Conservation (phyloP, 2,113 vertebrate species). For the Rhegmatorhina hoffmannsi region DNA sequence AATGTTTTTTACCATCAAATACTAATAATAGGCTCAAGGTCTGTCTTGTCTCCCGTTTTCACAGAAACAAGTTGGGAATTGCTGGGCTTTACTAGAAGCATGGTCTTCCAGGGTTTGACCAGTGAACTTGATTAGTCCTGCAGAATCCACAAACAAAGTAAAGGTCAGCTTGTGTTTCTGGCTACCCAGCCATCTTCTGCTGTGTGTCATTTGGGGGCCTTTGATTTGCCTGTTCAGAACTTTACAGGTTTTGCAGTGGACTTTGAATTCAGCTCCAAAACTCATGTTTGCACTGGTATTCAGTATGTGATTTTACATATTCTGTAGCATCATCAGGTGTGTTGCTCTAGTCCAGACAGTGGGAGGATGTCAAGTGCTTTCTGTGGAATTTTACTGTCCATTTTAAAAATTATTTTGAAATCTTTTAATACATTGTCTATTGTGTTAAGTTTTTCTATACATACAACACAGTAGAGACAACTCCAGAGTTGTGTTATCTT, state of each 20-base stretch:
- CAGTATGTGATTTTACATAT: neutral
- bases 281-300: neutral
- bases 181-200: neutral
- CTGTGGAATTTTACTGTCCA: neutral
- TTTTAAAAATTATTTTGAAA: neutral
- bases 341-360: neutral
- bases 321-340: accelerated
- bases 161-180: neutral
- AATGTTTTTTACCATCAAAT: neutral
- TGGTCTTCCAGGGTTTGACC: neutral
- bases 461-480: neutral
- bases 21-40: neutral
- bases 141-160: neutral
- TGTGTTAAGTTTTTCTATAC: neutral
- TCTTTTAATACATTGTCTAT: neutral
- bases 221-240: neutral
- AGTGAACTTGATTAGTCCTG: neutral
- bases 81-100: neutral
- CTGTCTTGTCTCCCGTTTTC: neutral
- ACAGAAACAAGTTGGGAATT: neutral
- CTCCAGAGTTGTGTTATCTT: neutral
- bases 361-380: neutral
- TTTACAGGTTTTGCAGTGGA: neutral
- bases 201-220: neutral
- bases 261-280: neutral